Conservation (phyloP, 2,113 vertebrate genomes). For the Phaethon lepturus region DNA sequence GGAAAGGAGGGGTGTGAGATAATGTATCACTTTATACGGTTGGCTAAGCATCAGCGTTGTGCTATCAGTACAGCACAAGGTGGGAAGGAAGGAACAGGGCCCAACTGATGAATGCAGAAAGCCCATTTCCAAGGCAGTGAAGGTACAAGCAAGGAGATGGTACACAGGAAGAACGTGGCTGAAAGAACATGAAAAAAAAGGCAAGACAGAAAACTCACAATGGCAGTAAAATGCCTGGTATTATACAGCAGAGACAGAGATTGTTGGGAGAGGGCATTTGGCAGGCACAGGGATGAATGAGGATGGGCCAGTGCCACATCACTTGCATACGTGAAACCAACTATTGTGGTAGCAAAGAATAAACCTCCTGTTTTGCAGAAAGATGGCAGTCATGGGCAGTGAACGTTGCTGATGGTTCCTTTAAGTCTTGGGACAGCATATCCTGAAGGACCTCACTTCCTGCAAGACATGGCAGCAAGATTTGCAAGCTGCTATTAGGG, state of each 20-base stretch:
- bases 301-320: background rate
- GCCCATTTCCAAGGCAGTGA: background rate
- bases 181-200: background rate
- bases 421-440: background rate
- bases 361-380: background rate
- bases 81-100: background rate
- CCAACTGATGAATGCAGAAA: background rate
- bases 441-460: background rate
- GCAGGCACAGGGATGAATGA: background rate
- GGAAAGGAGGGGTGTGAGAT: background rate
- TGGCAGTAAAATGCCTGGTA: background rate
- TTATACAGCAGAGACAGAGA: background rate
- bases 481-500: slow-evolving; percentile 27
- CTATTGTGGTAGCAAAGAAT: background rate
- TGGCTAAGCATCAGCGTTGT: background rate
- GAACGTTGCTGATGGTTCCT: background rate
- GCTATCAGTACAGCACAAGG: background rate
- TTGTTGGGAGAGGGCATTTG: background rate
- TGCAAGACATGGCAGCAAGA: slow-evolving; percentile 15
- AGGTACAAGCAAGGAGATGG: background rate
- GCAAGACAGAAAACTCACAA: background rate
- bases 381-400: background rate
- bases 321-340: background rate
- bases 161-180: background rate
- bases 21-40: background rate